These are phyloP conservation scores for Lithophane leautieri DNA, from an alignment of 2,888 invertebrate species.

Conservation along the genomic window DNA sequence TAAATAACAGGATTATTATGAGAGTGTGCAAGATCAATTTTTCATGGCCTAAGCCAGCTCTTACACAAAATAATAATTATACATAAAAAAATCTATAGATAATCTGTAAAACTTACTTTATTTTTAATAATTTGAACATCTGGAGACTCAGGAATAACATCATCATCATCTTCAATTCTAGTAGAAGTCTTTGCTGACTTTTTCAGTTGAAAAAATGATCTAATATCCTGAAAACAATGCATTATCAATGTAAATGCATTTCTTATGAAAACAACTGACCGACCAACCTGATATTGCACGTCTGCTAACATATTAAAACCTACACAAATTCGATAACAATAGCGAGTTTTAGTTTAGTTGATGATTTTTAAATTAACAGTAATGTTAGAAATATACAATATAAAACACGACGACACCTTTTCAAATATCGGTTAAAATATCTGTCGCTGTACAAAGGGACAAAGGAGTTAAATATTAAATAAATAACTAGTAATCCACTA, in stretches of 20 bases:
- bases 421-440: neutral
- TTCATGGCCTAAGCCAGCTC: no score
- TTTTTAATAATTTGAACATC: constrained; percentile 87
- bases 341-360: neutral
- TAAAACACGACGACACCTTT: neutral
- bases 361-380: accelerated
- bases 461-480: neutral
- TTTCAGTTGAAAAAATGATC: constrained; percentile 89
- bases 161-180: constrained; percentile 88
- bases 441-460: neutral
- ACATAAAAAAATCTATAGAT: neutral
- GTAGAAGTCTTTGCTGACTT: constrained; percentile 68
- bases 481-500: neutral
- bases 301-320: neutral
- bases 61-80: neutral
- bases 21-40: neutral
- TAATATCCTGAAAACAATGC: constrained; percentile 89
- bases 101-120: constrained; percentile 73
- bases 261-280: neutral
- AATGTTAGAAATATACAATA: neutral
- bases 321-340: neutral
- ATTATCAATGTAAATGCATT: neutral
- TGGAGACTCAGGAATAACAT: constrained; percentile 90
- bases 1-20: neutral
- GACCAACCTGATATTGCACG: neutral